Conservation (phyloP, 2,888 invertebrate species). For the Philhelius pedissequus region DNA sequence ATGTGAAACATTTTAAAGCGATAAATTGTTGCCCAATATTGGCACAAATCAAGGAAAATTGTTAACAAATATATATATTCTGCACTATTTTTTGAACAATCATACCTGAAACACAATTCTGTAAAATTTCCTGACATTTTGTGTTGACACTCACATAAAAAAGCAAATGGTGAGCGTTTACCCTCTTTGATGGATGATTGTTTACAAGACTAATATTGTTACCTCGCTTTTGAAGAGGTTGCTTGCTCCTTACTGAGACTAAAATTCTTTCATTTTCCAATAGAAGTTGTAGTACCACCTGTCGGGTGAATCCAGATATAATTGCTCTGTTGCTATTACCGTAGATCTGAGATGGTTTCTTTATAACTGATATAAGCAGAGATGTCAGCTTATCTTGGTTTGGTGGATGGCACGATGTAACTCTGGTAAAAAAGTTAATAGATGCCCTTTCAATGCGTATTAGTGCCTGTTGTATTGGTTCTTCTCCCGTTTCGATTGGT, state of each 20-base stretch:
- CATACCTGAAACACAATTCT: constrained; percentile 81
- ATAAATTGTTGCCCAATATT: constrained; percentile 13
- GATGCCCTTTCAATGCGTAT: constrained; percentile 87
- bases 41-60: constrained; percentile 40
- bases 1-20: constrained; percentile 31
- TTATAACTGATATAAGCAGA: constrained; percentile 81
- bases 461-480: constrained; percentile 78
- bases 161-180: constrained; percentile 86
- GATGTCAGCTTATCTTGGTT: constrained; percentile 92
- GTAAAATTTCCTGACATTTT: constrained; percentile 86
- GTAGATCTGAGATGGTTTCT: constrained; percentile 68
- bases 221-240: constrained; percentile 76
- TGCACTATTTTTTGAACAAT: constrained; percentile 8
- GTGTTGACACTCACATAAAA: constrained; percentile 87
- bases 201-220: constrained; percentile 73
- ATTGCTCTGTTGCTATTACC: constrained; percentile 70
- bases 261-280: constrained; percentile 91
- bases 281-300: constrained; percentile 90
- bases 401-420: constrained; percentile 90
- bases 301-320: constrained; percentile 92
- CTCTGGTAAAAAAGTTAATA: constrained; percentile 89
- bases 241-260: constrained; percentile 83
- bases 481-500: constrained; percentile 74
- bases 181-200: constrained; percentile 86
- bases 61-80: constrained; percentile 14